These are phyloP conservation scores for Scylla paramamosain DNA, from an alignment of 1,140 invertebrate species.

Conservation along the genomic window DNA sequence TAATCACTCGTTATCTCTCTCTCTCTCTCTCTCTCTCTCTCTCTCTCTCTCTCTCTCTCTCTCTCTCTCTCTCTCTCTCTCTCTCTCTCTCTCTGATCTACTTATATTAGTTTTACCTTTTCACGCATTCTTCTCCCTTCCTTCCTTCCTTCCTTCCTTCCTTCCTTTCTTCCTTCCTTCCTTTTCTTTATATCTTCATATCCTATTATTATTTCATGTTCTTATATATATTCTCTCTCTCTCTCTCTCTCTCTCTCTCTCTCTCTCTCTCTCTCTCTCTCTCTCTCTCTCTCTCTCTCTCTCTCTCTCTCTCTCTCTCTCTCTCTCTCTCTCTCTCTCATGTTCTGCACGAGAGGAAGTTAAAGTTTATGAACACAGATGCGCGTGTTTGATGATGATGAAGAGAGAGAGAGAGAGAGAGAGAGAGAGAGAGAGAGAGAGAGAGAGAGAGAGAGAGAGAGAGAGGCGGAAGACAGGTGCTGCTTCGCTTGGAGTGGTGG, in stretches of 20 bases:
- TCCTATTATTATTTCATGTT: too few species aligned
- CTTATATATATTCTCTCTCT: neutral
- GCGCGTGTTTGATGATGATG: neutral
- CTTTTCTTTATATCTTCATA: neutral
- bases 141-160: neutral
- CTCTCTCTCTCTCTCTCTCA: neutral
- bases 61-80: neutral
- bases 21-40: too few species aligned
- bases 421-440: constrained; percentile 4
- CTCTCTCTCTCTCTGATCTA: neutral
- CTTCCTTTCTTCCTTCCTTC: too few species aligned
- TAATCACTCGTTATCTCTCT: too few species aligned
- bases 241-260: too few species aligned
- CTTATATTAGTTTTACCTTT: neutral
- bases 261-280: neutral
- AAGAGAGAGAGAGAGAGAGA: neutral
- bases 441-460: neutral
- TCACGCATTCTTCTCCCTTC: neutral
- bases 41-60: neutral
- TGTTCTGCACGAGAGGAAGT: neutral
- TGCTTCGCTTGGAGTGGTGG: too few species aligned
- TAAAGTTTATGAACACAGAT: too few species aligned
- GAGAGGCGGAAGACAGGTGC: neutral
- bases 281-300: neutral
- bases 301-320: constrained; percentile 14